Conservation (phyloP, 2,797 vertebrate species). For the Falco novaeseelandiae region DNA sequence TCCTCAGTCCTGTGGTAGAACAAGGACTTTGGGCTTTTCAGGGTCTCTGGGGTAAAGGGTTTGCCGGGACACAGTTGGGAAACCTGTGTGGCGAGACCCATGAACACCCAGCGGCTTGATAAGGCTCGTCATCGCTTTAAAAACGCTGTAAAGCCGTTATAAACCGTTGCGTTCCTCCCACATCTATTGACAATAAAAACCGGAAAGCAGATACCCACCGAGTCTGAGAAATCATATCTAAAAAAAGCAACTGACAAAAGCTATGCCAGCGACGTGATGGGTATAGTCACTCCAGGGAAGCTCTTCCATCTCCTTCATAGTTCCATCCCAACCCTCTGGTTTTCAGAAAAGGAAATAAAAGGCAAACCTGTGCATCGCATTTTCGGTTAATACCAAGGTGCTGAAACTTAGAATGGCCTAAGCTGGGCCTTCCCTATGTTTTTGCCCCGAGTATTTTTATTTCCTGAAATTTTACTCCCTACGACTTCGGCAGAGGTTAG, state of each 20-base stretch:
- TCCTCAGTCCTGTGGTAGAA: background rate
- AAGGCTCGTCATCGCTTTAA: background rate
- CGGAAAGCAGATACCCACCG: rapidly evolving
- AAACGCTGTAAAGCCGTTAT: rapidly evolving
- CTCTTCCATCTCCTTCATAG: rapidly evolving
- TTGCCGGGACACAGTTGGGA: rapidly evolving
- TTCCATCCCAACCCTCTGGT: rapidly evolving
- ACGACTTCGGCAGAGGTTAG: background rate
- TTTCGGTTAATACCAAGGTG: background rate
- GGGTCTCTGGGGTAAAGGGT: rapidly evolving
- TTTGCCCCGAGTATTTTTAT: background rate
- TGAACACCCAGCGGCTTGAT: rapidly evolving
- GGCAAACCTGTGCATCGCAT: background rate
- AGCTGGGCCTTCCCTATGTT: background rate
- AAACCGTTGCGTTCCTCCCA: no score
- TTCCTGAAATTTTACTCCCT: background rate
- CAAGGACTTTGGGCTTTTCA: rapidly evolving
- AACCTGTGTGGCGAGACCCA: rapidly evolving
- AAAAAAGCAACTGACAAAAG: background rate
- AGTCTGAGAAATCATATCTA: background rate
- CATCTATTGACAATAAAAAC: rapidly evolving
- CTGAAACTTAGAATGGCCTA: background rate
- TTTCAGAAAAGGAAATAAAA: background rate
- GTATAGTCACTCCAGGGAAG: background rate
- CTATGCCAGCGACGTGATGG: rapidly evolving